phyloP scores from a whole-genome alignment of 1,140 invertebrate genomes.

The Aplysia californica region DNA sequence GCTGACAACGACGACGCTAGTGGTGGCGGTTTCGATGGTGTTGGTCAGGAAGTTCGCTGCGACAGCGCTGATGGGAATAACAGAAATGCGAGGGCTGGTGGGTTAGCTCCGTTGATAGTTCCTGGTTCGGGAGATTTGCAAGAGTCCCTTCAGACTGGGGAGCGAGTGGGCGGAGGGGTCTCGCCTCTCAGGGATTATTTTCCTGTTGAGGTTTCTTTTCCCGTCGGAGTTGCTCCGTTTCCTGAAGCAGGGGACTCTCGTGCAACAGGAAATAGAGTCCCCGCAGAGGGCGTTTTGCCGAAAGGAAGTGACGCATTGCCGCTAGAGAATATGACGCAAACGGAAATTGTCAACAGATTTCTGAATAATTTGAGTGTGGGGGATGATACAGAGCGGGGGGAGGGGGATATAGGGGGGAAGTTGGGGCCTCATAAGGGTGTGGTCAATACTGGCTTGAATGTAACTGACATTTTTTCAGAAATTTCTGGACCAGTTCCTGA shows the following conservation, averaged over 20 bases:
- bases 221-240: not conserved
- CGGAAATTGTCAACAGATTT: constrained; percentile 15
- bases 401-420: no score
- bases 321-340: constrained; percentile 17
- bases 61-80: no score
- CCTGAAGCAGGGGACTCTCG: not conserved
- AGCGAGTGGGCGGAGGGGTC: no score
- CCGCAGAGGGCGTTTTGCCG: not conserved
- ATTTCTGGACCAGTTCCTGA: not conserved
- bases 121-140: no score
- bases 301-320: constrained; percentile 14
- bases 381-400: not conserved
- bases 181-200: constrained; percentile 15
- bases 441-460: no score
- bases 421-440: not conserved
- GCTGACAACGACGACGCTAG: no score
- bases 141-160: no score
- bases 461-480: not conserved
- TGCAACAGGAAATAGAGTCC: not conserved
- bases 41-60: no score
- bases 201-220: constrained; percentile 4
- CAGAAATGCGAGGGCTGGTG: no score
- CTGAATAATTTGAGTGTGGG: constrained; percentile 11
- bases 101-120: no score
- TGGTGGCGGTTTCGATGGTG: no score